These are phyloP conservation scores for Macrocentrus cingulum DNA, from an alignment of 1,140 invertebrate genomes.

Conservation along the genomic window DNA sequence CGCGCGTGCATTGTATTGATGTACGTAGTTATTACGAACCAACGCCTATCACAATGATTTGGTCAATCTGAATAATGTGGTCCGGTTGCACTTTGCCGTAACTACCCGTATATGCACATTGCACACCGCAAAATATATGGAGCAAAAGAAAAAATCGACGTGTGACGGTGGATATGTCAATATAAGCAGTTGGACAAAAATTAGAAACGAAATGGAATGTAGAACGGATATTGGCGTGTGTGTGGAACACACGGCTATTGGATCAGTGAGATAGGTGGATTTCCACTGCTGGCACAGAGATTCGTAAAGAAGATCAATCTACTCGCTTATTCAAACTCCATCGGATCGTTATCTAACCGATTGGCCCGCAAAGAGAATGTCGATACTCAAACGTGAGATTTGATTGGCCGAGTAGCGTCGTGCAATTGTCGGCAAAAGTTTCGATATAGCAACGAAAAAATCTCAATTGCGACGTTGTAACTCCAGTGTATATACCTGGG, in stretches of 20 bases:
- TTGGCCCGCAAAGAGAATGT: background rate
- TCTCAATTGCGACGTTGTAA: background rate
- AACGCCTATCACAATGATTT: constrained; percentile 41
- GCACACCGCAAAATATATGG: too few relatives aligned
- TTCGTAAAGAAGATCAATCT: too few relatives aligned
- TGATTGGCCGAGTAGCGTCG: background rate
- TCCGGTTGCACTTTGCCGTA: background rate
- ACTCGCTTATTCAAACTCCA: too few relatives aligned
- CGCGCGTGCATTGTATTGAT: background rate
- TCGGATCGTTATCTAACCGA: background rate
- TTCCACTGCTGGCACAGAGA: background rate
- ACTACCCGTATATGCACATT: background rate
- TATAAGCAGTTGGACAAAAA: too few relatives aligned
- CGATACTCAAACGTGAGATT: background rate
- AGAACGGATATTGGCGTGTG: too few relatives aligned
- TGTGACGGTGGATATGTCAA: too few relatives aligned
- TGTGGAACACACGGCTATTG: too few relatives aligned
- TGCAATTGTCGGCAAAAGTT: background rate
- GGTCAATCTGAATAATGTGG: constrained; percentile 45
- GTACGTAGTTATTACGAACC: constrained; percentile 34
- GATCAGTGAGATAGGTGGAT: background rate
- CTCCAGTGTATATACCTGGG: background rate
- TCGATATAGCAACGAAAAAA: background rate
- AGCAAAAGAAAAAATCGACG: too few relatives aligned
- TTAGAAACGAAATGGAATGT: too few relatives aligned